These are phyloP conservation scores for Lasiurus borealis DNA, from an alignment of 2,113 vertebrate genomes.

Conservation along the genomic window DNA sequence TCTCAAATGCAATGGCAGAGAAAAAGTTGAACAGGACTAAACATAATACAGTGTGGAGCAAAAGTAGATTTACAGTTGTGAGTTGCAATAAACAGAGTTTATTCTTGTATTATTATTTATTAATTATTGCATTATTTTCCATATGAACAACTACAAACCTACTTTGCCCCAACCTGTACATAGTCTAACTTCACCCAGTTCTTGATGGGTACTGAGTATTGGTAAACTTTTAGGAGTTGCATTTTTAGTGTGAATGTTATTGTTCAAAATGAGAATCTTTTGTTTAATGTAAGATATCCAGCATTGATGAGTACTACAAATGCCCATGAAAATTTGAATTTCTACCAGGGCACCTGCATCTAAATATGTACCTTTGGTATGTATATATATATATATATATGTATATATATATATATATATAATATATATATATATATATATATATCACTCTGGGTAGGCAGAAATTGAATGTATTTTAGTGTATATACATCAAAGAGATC, in stretches of 20 bases:
- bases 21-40: not conserved
- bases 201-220: not conserved
- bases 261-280: not conserved
- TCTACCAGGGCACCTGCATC: not conserved
- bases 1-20: not conserved
- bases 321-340: not conserved
- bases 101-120: not conserved
- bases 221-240: not conserved
- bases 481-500: not conserved
- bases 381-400: not conserved
- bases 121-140: not conserved
- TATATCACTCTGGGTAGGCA: not conserved
- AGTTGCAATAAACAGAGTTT: not conserved
- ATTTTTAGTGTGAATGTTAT: slow-evolving; percentile 17
- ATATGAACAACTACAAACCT: not conserved
- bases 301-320: not conserved
- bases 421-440: not conserved
- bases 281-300: not conserved
- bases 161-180: not conserved
- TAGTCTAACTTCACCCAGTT: not conserved
- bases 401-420: not conserved
- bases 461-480: not conserved
- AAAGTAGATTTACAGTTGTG: not conserved
- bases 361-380: not conserved
- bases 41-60: not conserved